Evolutionary conservation across 2,888 invertebrate genomes (phyloP).

Genomic region (Plebejus melissa): DNA sequence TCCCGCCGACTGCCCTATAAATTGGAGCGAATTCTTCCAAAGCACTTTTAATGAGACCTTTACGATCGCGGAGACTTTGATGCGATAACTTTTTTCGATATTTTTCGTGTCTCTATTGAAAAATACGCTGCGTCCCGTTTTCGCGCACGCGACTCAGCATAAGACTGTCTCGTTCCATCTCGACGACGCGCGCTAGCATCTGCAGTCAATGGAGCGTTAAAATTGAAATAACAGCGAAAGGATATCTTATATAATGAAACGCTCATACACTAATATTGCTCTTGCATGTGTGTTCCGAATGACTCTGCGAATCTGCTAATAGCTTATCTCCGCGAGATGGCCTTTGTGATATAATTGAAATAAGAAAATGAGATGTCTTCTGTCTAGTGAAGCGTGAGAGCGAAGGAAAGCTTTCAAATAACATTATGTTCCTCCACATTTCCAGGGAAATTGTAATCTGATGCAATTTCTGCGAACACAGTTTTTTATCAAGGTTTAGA

Average conservation of each 20-base stretch:
- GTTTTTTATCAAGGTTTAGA: neutral
- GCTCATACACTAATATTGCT: slow-evolving; percentile 37
- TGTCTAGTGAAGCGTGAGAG: slow-evolving; percentile 13
- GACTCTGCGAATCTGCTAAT: slow-evolving; percentile 26
- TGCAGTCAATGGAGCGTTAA: slow-evolving; percentile 77
- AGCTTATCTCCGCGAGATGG: slow-evolving; percentile 12
- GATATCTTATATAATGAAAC: slow-evolving; percentile 57
- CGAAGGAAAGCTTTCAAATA: slow-evolving; percentile 18
- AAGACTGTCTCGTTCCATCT: slow-evolving; percentile 49
- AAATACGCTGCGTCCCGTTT: slow-evolving; percentile 56
- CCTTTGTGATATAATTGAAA: slow-evolving; percentile 14
- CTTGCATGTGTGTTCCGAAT: slow-evolving; percentile 22
- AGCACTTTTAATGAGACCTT: slow-evolving; percentile 77
- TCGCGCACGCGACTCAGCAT: slow-evolving; percentile 40
- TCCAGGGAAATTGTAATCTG: slow-evolving; percentile 5
- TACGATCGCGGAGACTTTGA: slow-evolving; percentile 67
- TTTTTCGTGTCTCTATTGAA: slow-evolving; percentile 63
- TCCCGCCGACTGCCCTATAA: slow-evolving; percentile 65
- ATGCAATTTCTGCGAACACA: neutral
- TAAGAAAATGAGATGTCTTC: slow-evolving; percentile 23
- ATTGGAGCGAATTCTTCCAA: slow-evolving; percentile 71
- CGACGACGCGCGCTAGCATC: slow-evolving; percentile 64
- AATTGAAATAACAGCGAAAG: slow-evolving; percentile 75
- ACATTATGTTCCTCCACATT: neutral
- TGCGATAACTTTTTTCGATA: slow-evolving; percentile 76